Conservation (phyloP, 2,888 invertebrate species). For the Nasonia oneida region DNA sequence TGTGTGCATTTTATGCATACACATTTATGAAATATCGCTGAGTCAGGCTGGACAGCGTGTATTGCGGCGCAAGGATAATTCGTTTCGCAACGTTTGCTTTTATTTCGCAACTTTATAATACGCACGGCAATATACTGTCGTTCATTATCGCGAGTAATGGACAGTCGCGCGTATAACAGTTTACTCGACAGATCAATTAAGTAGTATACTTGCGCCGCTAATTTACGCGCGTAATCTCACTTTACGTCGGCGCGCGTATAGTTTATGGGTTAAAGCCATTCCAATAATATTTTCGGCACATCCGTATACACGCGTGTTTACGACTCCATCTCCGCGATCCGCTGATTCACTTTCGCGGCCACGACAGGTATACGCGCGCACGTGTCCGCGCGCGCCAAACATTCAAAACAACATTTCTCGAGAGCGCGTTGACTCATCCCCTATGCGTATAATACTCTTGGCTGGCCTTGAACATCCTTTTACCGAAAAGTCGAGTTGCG, state of each 20-base stretch:
- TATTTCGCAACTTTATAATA: neutral
- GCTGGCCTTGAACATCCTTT: slow-evolving; percentile 30
- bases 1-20: neutral
- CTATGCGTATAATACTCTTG: neutral
- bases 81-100: slow-evolving; percentile 9
- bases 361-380: neutral
- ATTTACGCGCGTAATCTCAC: too few species aligned
- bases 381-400: neutral
- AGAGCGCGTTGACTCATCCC: slow-evolving; percentile 50
- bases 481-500: neutral
- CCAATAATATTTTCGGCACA: neutral
- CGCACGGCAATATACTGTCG: neutral
- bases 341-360: slow-evolving; percentile 28
- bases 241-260: too few species aligned
- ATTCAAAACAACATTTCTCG: slow-evolving; percentile 36
- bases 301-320: neutral
- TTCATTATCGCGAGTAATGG: neutral
- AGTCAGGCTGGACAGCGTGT: neutral
- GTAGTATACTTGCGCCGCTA: too few species aligned
- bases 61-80: slow-evolving; percentile 2
- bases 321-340: neutral
- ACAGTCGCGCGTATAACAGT: too few species aligned
- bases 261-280: neutral
- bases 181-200: too few species aligned
- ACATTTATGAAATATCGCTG: slow-evolving; percentile 1